phyloP scores from a whole-genome alignment of 2,888 invertebrate genomes.

The Ariolimax columbianus region DNA sequence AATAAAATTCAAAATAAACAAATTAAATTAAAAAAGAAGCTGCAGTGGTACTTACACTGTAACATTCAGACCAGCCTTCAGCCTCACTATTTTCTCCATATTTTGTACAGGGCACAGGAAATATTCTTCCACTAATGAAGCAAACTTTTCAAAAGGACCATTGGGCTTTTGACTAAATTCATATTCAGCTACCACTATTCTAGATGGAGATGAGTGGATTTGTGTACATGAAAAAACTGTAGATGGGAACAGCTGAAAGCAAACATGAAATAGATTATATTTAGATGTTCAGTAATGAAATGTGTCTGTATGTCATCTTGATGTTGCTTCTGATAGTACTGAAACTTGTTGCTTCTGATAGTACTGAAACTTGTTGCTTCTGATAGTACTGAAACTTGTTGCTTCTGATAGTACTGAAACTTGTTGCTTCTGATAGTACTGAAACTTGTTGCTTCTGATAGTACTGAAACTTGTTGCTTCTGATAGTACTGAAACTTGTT shows the following conservation, averaged over 20 bases:
- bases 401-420: no score
- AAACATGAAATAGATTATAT: background rate
- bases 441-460: no score
- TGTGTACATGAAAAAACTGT: background rate
- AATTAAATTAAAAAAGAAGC: no score
- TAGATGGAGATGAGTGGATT: background rate
- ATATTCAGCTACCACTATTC: background rate
- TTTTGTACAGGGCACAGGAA: background rate
- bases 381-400: no score
- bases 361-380: no score
- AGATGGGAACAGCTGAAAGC: constrained; percentile 10
- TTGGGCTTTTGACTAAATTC: background rate
- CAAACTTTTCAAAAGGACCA: constrained; percentile 6
- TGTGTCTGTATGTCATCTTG: background rate
- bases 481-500: no score
- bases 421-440: no score
- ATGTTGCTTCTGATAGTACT: no score
- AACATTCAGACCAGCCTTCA: background rate
- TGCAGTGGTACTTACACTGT: constrained; percentile 11
- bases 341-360: no score
- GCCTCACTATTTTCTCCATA: background rate
- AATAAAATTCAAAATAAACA: no score
- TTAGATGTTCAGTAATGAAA: background rate
- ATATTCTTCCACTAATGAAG: constrained; percentile 5
- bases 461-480: no score